These are phyloP conservation scores for Chrysomallon squamiferum DNA, from an alignment of 1,140 invertebrate genomes.

Conservation along the genomic window DNA sequence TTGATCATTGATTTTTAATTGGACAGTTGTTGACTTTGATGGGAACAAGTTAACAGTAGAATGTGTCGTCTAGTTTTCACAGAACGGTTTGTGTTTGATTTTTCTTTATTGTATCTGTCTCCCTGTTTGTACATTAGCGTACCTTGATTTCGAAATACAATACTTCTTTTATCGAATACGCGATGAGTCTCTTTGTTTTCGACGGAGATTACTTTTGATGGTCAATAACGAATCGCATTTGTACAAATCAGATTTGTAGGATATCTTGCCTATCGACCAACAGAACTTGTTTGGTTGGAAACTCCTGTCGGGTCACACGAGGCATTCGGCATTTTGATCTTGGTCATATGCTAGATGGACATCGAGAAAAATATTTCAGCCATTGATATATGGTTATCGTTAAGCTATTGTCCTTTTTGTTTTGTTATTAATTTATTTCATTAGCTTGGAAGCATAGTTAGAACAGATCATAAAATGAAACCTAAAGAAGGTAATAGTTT, in stretches of 20 bases:
- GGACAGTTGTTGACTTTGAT: conserved; percentile 10
- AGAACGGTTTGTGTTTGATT: conserved; percentile 9
- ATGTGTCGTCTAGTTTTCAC: conserved; percentile 7
- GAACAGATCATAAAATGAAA: too few relatives aligned
- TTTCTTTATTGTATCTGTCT: not conserved
- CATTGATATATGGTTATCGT: too few relatives aligned
- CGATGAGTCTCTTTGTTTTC: not conserved
- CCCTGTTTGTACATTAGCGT: conserved; percentile 3
- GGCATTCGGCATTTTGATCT: not conserved
- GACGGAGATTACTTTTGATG: not conserved
- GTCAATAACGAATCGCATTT: not conserved
- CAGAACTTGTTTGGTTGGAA: not conserved
- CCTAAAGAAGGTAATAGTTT: too few relatives aligned
- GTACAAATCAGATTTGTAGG: conserved; percentile 1
- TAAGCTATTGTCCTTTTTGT: too few relatives aligned
- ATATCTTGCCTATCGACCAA: not conserved
- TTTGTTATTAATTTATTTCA: too few relatives aligned
- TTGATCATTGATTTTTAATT: conserved; percentile 11
- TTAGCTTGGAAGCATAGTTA: too few relatives aligned
- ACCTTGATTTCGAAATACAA: not conserved
- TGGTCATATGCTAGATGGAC: too few relatives aligned
- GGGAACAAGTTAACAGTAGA: conserved; percentile 13
- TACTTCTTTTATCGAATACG: conserved; percentile 1
- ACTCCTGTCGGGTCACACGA: not conserved
- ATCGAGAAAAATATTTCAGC: too few relatives aligned